These are phyloP conservation scores for Pseudorectes ferrugineus DNA, from an alignment of 2,113 vertebrate species.

Conservation along the genomic window DNA sequence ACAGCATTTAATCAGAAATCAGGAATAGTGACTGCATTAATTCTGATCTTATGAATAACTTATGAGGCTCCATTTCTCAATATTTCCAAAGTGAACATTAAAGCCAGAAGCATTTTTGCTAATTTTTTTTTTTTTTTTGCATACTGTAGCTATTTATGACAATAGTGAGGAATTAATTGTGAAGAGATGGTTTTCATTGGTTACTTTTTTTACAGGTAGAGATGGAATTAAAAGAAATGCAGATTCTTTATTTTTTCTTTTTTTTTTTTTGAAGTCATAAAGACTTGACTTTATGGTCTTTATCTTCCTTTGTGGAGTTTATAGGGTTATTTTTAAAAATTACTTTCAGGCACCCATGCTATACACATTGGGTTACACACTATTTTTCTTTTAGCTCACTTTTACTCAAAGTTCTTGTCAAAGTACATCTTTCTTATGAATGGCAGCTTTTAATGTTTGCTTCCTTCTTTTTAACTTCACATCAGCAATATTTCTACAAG, in stretches of 20 bases:
- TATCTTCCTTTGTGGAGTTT: neutral
- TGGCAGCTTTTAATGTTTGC: neutral
- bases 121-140: neutral
- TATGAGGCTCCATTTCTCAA: conserved; percentile 29
- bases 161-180: neutral
- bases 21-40: conserved; percentile 41
- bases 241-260: neutral
- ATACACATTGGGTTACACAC: neutral
- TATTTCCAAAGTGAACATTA: neutral
- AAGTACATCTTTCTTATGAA: neutral
- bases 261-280: neutral
- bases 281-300: neutral
- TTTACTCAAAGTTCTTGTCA: neutral
- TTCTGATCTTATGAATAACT: conserved; percentile 55
- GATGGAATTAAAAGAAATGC: neutral
- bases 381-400: neutral
- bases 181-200: neutral
- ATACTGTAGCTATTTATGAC: neutral
- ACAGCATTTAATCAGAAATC: conserved; percentile 39
- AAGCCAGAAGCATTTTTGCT: conserved; percentile 17
- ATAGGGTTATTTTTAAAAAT: neutral
- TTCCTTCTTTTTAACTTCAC: neutral
- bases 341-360: neutral
- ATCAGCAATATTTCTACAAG: neutral
- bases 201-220: neutral